Conservation (phyloP, 2,113 vertebrate species). For the Caretta caretta region DNA sequence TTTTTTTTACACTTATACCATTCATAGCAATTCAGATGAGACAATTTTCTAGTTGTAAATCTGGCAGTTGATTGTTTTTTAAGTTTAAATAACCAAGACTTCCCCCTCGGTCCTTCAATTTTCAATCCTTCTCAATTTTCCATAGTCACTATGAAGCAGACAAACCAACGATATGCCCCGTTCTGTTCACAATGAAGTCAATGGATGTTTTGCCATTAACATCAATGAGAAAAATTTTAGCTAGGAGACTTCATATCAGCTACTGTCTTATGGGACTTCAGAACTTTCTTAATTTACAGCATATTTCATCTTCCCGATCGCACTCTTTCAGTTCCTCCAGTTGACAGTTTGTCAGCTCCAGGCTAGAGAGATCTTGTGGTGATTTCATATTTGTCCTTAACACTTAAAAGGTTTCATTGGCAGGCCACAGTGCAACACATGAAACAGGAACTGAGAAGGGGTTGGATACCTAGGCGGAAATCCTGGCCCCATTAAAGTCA, state of each 20-base stretch:
- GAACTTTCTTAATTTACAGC: not conserved
- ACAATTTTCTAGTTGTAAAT: not conserved
- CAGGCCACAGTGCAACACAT: not conserved
- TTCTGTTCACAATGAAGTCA: not conserved
- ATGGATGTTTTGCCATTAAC: not conserved
- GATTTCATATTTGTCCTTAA: not conserved
- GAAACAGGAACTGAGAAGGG: not conserved
- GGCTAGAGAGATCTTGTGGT: not conserved
- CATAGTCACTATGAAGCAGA: not conserved
- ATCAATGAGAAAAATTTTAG: not conserved
- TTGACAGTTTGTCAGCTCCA: not conserved
- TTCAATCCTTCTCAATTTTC: not conserved
- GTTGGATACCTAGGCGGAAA: not conserved
- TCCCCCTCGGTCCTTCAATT: not conserved
- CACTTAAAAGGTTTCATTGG: not conserved
- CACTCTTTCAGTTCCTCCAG: not conserved
- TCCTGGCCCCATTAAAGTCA: not conserved
- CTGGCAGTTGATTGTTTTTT: not conserved
- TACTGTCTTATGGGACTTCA: not conserved
- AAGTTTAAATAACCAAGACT: not conserved
- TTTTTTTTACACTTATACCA: fast-evolving
- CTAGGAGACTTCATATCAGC: not conserved
- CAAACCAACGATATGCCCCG: not conserved
- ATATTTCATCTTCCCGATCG: not conserved
- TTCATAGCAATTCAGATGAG: not conserved